These are phyloP conservation scores for Bergia sp. DNA, from an alignment of 92 coral and sea anemone genomes.

Conservation along the genomic window DNA sequence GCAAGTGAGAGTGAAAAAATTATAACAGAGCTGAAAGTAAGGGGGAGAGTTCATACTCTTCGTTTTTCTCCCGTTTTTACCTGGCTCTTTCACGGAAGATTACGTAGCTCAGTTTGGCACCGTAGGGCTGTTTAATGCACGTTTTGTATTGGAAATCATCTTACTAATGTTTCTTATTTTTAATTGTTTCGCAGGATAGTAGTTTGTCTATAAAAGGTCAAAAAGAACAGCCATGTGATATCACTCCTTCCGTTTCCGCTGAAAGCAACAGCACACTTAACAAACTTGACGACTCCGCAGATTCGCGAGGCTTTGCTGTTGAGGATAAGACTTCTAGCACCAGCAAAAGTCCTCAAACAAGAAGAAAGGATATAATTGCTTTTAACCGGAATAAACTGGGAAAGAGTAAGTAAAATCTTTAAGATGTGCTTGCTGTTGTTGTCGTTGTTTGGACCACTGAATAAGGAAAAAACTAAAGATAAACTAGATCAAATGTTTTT, in stretches of 20 bases:
- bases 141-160: not conserved
- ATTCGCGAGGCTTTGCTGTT: not conserved
- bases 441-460: not conserved
- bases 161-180: not conserved
- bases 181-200: not conserved
- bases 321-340: not conserved
- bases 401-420: conserved; percentile 7
- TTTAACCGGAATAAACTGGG: conserved; percentile 26
- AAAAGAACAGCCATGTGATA: not conserved
- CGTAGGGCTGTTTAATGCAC: no score
- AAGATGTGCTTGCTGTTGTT: no score
- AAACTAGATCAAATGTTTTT: not conserved
- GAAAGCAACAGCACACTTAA: not conserved
- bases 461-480: not conserved
- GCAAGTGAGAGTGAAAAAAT: no score
- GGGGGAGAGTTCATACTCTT: no score
- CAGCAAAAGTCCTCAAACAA: not conserved
- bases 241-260: not conserved
- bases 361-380: not conserved
- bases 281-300: not conserved
- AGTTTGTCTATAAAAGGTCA: not conserved
- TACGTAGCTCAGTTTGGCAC: no score
- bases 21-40: no score
- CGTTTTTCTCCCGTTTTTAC: no score
- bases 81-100: no score